phyloP scores from a whole-genome alignment of 2,888 invertebrate genomes.

The Nesidiocoris tenuis region DNA sequence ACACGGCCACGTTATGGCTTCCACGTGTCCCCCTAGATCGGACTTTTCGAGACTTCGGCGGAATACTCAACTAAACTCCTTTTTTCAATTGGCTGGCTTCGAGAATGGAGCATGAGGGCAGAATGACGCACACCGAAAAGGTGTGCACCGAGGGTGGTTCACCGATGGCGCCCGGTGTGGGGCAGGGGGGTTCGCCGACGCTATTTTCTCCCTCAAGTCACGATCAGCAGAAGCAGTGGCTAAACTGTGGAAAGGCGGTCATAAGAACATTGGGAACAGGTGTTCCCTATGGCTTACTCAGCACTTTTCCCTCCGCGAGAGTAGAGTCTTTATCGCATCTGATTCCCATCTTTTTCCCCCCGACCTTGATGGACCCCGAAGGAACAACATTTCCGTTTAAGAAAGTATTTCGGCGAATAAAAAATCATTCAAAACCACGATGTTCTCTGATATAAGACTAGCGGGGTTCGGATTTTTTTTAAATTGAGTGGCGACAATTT shows the following conservation, averaged over 20 bases:
- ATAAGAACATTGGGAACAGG: slow-evolving; percentile 22
- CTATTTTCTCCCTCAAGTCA: slow-evolving; percentile 6
- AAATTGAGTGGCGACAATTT: too few species aligned
- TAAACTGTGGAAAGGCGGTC: not conserved
- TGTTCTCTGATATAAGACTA: too few species aligned
- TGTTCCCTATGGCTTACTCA: slow-evolving; percentile 35
- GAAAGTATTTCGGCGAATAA: too few species aligned
- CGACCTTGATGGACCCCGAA: not conserved
- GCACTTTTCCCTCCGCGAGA: not conserved
- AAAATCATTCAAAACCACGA: too few species aligned
- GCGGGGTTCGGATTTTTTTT: too few species aligned
- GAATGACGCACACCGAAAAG: not conserved
- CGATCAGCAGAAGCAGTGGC: not conserved
- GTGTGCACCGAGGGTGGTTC: not conserved
- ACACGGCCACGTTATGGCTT: not conserved
- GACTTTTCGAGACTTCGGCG: not conserved
- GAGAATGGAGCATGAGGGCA: not conserved
- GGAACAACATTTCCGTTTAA: too few species aligned
- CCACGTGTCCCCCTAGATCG: not conserved
- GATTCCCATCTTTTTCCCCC: slow-evolving; percentile 20
- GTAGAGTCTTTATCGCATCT: slow-evolving; percentile 32
- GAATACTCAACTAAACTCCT: slow-evolving; percentile 30
- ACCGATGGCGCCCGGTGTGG: too few species aligned
- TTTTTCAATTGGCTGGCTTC: not conserved
- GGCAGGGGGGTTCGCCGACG: not conserved